These are phyloP conservation scores for Iselma pallidipennis DNA, from an alignment of 2,888 invertebrate species.

Conservation along the genomic window DNA sequence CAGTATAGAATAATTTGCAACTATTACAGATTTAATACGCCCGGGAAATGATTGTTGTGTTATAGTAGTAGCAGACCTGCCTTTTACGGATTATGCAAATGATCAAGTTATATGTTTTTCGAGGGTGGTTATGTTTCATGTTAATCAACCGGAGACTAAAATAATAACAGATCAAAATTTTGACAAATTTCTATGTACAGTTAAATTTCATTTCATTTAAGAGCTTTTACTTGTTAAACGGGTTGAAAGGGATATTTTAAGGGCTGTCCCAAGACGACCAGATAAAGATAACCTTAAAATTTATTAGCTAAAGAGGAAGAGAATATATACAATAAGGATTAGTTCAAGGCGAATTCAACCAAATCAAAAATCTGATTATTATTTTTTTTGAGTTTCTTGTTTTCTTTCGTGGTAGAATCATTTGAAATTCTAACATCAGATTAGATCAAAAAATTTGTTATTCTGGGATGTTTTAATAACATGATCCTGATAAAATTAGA, in stretches of 20 bases:
- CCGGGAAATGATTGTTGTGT: constrained; percentile 3
- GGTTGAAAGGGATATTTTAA: not conserved
- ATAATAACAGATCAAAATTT: not conserved
- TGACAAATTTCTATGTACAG: not conserved
- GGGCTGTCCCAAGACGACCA: not conserved
- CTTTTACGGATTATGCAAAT: constrained; percentile 15
- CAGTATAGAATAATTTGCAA: constrained; percentile 7
- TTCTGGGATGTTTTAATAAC: not conserved
- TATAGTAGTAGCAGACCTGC: not conserved
- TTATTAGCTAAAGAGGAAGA: not conserved
- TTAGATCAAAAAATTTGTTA: too few species aligned
- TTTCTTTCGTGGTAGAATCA: too few species aligned
- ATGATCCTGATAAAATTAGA: not conserved
- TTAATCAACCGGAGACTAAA: not conserved
- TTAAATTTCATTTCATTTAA: not conserved
- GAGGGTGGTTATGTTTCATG: not conserved
- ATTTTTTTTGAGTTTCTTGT: not conserved
- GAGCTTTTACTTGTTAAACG: not conserved
- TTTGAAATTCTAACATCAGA: too few species aligned
- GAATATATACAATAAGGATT: not conserved
- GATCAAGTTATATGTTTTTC: not conserved
- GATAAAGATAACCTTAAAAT: not conserved
- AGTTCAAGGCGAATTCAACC: not conserved
- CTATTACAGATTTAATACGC: constrained; percentile 6
- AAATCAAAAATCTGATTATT: not conserved